phyloP scores from a whole-genome alignment of 2,113 vertebrate genomes.

The Ceyx margarethae region DNA sequence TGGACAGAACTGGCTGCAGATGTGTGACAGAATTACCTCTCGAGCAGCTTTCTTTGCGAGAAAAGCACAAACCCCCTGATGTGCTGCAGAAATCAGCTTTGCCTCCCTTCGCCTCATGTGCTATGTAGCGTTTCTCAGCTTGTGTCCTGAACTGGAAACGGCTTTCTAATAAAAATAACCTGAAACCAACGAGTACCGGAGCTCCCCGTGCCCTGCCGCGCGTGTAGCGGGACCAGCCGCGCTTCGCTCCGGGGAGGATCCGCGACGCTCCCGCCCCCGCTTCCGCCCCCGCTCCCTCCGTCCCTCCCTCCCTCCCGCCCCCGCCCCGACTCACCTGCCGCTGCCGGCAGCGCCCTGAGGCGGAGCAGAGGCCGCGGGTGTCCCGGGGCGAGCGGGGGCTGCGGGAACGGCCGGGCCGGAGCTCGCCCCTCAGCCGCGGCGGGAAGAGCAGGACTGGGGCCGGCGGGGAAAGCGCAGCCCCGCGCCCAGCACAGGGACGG shows the following conservation, averaged over 20 bases:
- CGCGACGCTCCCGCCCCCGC: accelerated
- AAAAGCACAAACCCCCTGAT: not conserved
- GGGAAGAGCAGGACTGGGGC: too few relatives aligned
- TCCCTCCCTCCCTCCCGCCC: too few relatives aligned
- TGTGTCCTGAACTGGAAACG: conserved; percentile 5
- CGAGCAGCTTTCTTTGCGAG: not conserved
- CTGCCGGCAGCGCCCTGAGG: too few relatives aligned
- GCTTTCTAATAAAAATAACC: conserved; percentile 62
- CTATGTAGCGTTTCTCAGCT: not conserved
- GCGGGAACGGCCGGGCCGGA: too few relatives aligned
- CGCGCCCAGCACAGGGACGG: too few relatives aligned
- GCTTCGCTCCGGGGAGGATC: accelerated
- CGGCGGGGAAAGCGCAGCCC: too few relatives aligned
- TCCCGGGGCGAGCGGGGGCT: too few relatives aligned
- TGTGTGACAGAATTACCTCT: not conserved
- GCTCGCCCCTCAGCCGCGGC: not conserved
- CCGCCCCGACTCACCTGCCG: not conserved
- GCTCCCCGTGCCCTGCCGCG: not conserved
- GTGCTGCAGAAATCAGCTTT: conserved; percentile 1
- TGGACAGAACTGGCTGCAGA: not conserved
- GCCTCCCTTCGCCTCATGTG: not conserved
- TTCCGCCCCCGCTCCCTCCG: not conserved
- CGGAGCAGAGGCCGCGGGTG: not conserved
- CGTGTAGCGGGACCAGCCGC: not conserved
- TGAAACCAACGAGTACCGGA: not conserved